phyloP scores from a whole-genome alignment of 2,888 invertebrate genomes.

The Muscina levida region DNA sequence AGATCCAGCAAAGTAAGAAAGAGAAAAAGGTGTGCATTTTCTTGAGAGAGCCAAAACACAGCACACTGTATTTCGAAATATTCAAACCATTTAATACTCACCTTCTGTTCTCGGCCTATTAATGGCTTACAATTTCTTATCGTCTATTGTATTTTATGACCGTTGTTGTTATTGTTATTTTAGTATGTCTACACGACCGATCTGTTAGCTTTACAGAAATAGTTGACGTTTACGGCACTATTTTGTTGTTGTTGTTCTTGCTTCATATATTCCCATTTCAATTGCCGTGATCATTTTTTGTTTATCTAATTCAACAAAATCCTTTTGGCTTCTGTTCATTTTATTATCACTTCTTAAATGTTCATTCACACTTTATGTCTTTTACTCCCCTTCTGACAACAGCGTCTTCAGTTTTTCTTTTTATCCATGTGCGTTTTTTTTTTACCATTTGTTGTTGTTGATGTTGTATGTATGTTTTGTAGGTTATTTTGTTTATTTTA shows the following conservation, averaged over 20 bases:
- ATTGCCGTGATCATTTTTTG: constrained; percentile 34
- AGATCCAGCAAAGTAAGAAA: too few species aligned
- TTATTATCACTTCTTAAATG: constrained; percentile 58
- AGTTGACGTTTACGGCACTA: constrained; percentile 56
- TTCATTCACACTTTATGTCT: constrained; percentile 50
- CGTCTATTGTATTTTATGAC: too few species aligned
- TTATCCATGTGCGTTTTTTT: constrained; percentile 18
- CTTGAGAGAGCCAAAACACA: too few species aligned
- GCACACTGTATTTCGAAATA: too few species aligned
- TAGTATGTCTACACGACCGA: background rate
- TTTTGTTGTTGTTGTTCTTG: constrained; percentile 32
- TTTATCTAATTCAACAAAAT: constrained; percentile 58
- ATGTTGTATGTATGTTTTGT: constrained; percentile 13
- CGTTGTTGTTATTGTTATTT: constrained; percentile 7
- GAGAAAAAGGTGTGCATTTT: too few species aligned
- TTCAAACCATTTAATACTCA: too few species aligned
- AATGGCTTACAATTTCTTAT: too few species aligned
- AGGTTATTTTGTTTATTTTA: constrained; percentile 59
- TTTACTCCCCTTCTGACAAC: background rate
- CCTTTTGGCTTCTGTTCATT: constrained; percentile 65
- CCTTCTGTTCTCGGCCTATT: too few species aligned
- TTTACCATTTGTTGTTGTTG: background rate
- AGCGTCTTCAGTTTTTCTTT: background rate
- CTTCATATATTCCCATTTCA: constrained; percentile 8
- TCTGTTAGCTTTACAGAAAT: constrained; percentile 43